Conservation (phyloP, 2,888 invertebrate species). For the Lapara coniferarum region DNA sequence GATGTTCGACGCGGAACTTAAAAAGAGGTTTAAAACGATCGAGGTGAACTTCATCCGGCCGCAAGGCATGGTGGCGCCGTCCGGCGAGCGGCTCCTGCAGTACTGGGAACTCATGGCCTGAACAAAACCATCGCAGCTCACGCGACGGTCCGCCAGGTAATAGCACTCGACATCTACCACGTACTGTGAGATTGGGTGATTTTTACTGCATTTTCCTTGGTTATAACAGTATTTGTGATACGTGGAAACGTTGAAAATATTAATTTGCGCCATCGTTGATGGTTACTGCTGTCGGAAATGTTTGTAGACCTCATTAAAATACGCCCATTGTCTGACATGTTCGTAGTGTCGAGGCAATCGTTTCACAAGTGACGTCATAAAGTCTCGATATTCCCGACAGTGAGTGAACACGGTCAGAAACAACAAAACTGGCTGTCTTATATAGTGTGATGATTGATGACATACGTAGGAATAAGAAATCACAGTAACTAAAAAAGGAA, state of each 20-base stretch:
- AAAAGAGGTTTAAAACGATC: constrained; percentile 88
- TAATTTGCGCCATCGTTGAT: constrained; percentile 10
- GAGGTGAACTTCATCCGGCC: constrained; percentile 90
- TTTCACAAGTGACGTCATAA: no score
- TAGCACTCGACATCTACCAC: background rate
- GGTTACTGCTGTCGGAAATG: no score
- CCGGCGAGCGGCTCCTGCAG: constrained; percentile 86
- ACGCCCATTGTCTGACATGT: no score
- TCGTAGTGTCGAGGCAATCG: no score
- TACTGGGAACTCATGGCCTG: constrained; percentile 85
- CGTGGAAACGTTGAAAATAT: background rate
- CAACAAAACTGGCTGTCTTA: background rate
- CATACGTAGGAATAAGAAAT: background rate
- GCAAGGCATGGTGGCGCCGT: constrained; percentile 82
- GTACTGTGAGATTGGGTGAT: background rate
- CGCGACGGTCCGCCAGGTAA: constrained; percentile 1
- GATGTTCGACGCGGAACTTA: constrained; percentile 91
- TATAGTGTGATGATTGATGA: background rate
- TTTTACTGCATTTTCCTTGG: constrained; percentile 28
- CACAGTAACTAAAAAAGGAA: background rate
- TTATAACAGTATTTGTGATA: constrained; percentile 13
- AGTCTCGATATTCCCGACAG: no score
- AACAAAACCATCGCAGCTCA: constrained; percentile 33
- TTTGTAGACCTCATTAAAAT: no score
- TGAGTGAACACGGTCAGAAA: background rate